phyloP scores from a whole-genome alignment of 2,888 invertebrate species.

The Microplitis manilae region DNA sequence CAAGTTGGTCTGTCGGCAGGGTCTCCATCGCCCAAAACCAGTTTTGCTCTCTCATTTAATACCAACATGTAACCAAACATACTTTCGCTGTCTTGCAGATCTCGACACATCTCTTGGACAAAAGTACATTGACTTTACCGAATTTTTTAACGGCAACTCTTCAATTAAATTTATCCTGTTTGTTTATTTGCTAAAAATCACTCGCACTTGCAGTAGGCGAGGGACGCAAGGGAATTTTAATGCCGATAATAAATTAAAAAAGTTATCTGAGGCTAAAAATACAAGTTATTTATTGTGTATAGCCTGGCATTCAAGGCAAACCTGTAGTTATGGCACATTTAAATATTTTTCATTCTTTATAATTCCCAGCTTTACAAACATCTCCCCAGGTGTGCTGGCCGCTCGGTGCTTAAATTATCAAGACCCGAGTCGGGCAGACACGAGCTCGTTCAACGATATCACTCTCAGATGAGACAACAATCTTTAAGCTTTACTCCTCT shows the following conservation, averaged over 20 bases:
- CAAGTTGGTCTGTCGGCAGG: conserved; percentile 29
- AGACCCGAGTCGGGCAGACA: neutral
- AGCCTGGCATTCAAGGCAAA: neutral
- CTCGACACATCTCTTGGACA: neutral
- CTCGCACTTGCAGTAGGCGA: too few relatives aligned
- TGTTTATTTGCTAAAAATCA: too few relatives aligned
- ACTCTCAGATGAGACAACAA: conserved; percentile 10
- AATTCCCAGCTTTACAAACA: neutral
- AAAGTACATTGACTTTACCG: conserved; percentile 7
- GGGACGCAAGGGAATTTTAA: neutral
- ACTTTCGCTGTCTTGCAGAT: conserved; percentile 33
- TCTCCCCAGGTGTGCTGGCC: neutral
- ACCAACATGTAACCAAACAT: neutral
- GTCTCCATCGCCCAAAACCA: conserved; percentile 35
- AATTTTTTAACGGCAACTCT: neutral
- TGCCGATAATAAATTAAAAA: neutral
- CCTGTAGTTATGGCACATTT: conserved; percentile 1
- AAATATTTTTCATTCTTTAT: neutral
- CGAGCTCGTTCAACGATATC: neutral
- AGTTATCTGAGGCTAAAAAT: neutral
- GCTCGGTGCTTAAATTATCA: neutral
- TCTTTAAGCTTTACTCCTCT: neutral
- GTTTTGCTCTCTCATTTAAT: conserved; percentile 20
- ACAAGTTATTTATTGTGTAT: neutral
- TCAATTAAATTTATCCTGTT: too few relatives aligned